These are phyloP conservation scores for Tetramorium alpestre DNA, from an alignment of 1,140 invertebrate genomes.

Conservation along the genomic window DNA sequence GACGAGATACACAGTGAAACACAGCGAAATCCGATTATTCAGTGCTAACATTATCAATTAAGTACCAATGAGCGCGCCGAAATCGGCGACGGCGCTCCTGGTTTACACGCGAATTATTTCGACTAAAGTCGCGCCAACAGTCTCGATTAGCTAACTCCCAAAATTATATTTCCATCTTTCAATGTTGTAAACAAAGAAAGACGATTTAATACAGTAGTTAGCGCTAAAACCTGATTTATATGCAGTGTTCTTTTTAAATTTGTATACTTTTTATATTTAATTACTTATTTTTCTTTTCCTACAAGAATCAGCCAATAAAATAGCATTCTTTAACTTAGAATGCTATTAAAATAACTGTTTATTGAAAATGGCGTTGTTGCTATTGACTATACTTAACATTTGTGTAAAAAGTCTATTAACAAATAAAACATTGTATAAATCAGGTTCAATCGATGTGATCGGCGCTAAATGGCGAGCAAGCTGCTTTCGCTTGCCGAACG, in stretches of 20 bases:
- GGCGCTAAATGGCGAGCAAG: not conserved
- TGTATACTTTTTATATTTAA: not conserved
- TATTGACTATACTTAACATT: not conserved
- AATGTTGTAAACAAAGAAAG: constrained; percentile 2
- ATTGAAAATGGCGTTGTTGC: not conserved
- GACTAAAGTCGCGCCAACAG: constrained; percentile 11
- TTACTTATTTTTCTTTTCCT: not conserved
- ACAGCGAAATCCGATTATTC: constrained; percentile 38
- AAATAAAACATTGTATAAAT: constrained; percentile 25
- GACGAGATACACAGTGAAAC: not conserved
- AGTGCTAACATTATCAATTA: constrained; percentile 67
- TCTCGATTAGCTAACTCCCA: constrained; percentile 11
- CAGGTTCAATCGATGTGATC: not conserved
- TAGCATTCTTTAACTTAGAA: not conserved
- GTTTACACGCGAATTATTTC: constrained; percentile 22
- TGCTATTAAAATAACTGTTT: not conserved
- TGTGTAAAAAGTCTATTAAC: not conserved
- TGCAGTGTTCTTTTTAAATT: constrained; percentile 1
- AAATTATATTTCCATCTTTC: not conserved
- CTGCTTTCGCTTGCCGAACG: constrained; percentile 12
- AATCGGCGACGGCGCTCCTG: constrained; percentile 42
- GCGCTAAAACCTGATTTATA: not conserved
- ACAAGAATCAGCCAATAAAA: not conserved
- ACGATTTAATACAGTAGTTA: not conserved
- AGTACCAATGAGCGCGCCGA: constrained; percentile 64